Evolutionary conservation across 2,888 invertebrate genomes (phyloP).

Genomic region (Smittia sp.): DNA sequence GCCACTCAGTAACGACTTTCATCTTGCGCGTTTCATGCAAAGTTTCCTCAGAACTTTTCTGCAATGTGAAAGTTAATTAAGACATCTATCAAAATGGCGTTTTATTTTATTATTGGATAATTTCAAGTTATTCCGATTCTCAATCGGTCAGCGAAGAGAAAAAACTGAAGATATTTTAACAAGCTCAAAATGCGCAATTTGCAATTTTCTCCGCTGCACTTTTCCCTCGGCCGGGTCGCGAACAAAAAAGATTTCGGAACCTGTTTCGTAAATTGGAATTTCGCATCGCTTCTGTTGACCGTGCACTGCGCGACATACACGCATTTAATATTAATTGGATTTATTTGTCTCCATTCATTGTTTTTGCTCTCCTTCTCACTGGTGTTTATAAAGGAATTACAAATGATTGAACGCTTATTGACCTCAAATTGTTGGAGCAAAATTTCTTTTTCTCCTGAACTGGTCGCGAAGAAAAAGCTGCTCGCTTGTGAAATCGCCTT

Average conservation of each 20-base stretch:
- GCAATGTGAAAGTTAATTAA: not conserved
- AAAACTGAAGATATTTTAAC: conserved; percentile 5
- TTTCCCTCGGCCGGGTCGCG: not conserved
- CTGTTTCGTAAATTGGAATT: not conserved
- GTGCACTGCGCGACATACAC: conserved; percentile 15
- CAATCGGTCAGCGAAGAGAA: not conserved
- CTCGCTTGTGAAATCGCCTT: too few species aligned
- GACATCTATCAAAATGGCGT: conserved; percentile 19
- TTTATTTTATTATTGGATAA: not conserved
- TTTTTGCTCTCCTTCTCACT: not conserved
- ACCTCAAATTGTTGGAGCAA: not conserved
- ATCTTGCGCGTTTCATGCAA: not conserved
- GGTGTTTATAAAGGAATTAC: not conserved
- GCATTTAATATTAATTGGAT: conserved; percentile 27
- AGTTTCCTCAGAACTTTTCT: not conserved
- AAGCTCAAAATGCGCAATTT: conserved; percentile 4
- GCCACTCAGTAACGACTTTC: not conserved
- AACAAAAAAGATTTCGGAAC: not conserved
- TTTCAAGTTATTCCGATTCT: conserved; percentile 12
- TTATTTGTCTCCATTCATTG: conserved; percentile 25
- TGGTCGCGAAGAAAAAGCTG: too few species aligned
- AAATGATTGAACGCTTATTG: conserved; percentile 16
- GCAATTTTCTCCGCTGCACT: not conserved
- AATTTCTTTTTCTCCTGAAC: too few species aligned
- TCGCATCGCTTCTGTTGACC: not conserved